Percentiles rank a stretch among this genome's conserved stretches.
Evolutionary conservation across 2,797 vertebrate genomes (phyloP).

Genomic region (Cottoperca gobio): DNA sequence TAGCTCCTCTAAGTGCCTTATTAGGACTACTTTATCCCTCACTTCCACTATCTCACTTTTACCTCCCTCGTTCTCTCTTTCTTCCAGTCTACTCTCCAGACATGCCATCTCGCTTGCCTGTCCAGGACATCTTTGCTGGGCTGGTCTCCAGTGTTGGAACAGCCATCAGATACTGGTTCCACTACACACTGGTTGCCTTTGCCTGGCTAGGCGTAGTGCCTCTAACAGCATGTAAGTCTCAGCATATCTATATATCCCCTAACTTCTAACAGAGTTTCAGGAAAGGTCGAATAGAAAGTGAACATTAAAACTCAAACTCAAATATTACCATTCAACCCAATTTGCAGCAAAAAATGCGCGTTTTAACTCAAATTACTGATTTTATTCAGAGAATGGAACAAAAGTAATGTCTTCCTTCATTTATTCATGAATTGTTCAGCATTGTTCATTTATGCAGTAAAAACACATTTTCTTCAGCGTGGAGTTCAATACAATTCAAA

Average conservation of each 20-base stretch:
- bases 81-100: conserved; percentile 95
- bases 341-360: neutral
- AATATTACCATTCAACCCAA: neutral
- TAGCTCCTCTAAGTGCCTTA: neutral
- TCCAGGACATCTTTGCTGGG: conserved; percentile 97
- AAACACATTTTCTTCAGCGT: conserved; percentile 5
- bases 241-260: neutral
- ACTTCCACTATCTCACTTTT: neutral
- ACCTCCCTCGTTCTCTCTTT: neutral
- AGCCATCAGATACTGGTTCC: conserved; percentile 98
- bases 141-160: conserved; percentile 97
- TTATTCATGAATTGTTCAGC: no score
- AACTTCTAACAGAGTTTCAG: neutral
- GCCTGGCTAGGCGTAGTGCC: conserved; percentile 98
- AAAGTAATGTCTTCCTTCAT: neutral
- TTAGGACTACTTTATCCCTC: conserved; percentile 65
- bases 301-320: neutral
- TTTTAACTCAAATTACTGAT: neutral
- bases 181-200: conserved; percentile 98
- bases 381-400: neutral
- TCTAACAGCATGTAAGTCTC: conserved; percentile 95
- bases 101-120: conserved; percentile 96
- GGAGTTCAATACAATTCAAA: neutral
- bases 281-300: neutral
- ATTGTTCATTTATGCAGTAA: neutral